Conservation (phyloP, 2,797 vertebrate genomes). For the Phaenicophaeus curvirostris region DNA sequence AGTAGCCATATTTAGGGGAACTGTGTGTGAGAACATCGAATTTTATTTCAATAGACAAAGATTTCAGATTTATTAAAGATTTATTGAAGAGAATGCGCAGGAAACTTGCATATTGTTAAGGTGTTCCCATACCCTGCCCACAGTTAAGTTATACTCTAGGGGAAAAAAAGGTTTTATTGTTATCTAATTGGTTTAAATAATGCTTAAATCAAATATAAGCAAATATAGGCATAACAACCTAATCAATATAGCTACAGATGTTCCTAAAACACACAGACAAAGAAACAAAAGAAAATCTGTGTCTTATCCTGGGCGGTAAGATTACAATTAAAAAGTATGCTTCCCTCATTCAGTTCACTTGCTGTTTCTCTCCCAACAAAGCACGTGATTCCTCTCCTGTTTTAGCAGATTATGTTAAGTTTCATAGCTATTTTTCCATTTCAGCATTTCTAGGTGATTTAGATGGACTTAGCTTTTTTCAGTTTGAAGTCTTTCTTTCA, state of each 20-base stretch:
- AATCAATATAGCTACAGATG: not conserved
- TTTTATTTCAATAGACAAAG: not conserved
- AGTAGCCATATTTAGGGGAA: not conserved
- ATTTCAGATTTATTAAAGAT: not conserved
- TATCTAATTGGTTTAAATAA: not conserved
- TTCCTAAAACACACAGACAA: not conserved
- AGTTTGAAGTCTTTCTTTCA: not conserved
- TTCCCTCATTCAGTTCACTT: not conserved
- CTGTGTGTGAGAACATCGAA: not conserved
- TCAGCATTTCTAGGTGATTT: not conserved
- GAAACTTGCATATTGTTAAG: not conserved
- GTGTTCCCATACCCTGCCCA: not conserved
- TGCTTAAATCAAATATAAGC: not conserved
- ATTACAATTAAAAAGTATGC: not conserved
- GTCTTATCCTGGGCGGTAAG: not conserved
- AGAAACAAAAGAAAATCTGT: not conserved
- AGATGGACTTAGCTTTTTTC: not conserved
- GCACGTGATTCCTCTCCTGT: not conserved
- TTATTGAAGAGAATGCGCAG: not conserved
- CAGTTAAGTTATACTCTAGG: not conserved
- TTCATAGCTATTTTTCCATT: not conserved
- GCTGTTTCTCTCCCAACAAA: not conserved
- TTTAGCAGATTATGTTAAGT: not conserved
- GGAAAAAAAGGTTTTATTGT: not conserved
- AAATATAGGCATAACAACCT: not conserved